Evolutionary conservation across 2,888 invertebrate genomes (phyloP), one percentile per base, ranked within the genome.

Genomic region (Mimumesa dahlbomi): DNA sequence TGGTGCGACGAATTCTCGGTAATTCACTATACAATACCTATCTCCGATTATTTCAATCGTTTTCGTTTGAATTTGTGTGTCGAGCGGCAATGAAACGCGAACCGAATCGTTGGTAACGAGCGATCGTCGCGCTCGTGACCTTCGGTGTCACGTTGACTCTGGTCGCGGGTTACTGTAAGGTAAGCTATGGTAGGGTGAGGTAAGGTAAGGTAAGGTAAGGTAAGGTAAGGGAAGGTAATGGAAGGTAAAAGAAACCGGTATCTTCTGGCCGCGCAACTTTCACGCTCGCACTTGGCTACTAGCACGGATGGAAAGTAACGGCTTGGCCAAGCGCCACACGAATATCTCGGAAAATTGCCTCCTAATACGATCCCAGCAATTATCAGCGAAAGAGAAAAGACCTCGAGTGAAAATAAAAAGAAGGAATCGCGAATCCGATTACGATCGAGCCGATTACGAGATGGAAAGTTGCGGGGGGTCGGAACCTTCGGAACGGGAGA

Each of bases 1-100:
- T 98, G 96, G 96, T 97, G 97, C 89, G 95, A 96, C 85, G 96
- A 97, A 87, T 97, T 94, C 84, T 92, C 95, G 61, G 97, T 97
- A 85, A 93, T 94, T 19, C n/a, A n/a, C n/a, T n/a, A n/a, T n/a
- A n/a, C n/a, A n/a, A n/a, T n/a, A n/a, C n/a, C n/a, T n/a, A n/a
- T n/a, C n/a, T n/a, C n/a, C n/a, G n/a, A n/a, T n/a, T n/a, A n/a
- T n/a, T n/a, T n/a, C n/a, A n/a, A n/a, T n/a, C n/a, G n/a, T n/a
- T n/a, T n/a, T n/a, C n/a, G n/a, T n/a, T n/a, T n/a, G n/a, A n/a
- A n/a, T n/a, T n/a, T n/a, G n/a, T n/a, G n/a, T n/a, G n/a, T n/a
- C n/a, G n/a, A n/a, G n/a, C n/a, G n/a, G n/a, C n/a, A n/a, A n/a
- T n/a, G n/a, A n/a, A n/a, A n/a, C n/a, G n/a, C n/a, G n/a, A n/a